Evolutionary conservation across 1,140 invertebrate genomes (phyloP).

Genomic region (Thaumatotibia leucotreta): DNA sequence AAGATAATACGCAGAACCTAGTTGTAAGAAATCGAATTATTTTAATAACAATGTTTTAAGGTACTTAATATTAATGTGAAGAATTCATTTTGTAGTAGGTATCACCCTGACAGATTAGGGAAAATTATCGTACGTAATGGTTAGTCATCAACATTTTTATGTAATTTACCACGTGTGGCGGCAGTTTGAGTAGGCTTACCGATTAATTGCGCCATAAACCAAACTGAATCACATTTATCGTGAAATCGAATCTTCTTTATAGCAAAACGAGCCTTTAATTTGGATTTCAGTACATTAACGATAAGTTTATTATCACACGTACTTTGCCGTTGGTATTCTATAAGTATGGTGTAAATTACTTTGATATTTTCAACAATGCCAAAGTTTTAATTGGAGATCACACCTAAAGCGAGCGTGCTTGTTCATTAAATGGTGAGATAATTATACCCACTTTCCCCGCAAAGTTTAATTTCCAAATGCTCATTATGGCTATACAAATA

Average conservation of each 20-base stretch:
- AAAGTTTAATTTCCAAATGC: slow-evolving; percentile 6
- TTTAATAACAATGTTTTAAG: too few relatives aligned
- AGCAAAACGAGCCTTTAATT: slow-evolving; percentile 4
- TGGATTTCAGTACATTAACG: background rate
- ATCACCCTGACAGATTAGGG: too few relatives aligned
- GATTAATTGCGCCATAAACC: slow-evolving; percentile 1
- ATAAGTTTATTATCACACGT: background rate
- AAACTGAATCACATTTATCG: background rate
- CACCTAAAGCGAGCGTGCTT: slow-evolving; percentile 3
- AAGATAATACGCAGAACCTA: too few relatives aligned
- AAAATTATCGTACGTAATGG: too few relatives aligned
- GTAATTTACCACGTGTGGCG: too few relatives aligned
- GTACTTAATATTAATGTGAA: too few relatives aligned
- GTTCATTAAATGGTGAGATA: slow-evolving; percentile 7
- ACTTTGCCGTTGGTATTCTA: background rate
- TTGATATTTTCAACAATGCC: background rate
- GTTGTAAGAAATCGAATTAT: too few relatives aligned
- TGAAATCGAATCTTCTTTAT: background rate
- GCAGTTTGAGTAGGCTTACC: background rate
- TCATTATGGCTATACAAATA: background rate
- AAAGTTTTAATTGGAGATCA: slow-evolving; percentile 13
- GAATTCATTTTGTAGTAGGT: too few relatives aligned
- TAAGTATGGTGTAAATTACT: background rate
- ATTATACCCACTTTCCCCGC: background rate
- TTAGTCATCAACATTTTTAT: too few relatives aligned